Conservation (phyloP, 2,888 invertebrate species). For the Rhagophthalmus giganteus region DNA sequence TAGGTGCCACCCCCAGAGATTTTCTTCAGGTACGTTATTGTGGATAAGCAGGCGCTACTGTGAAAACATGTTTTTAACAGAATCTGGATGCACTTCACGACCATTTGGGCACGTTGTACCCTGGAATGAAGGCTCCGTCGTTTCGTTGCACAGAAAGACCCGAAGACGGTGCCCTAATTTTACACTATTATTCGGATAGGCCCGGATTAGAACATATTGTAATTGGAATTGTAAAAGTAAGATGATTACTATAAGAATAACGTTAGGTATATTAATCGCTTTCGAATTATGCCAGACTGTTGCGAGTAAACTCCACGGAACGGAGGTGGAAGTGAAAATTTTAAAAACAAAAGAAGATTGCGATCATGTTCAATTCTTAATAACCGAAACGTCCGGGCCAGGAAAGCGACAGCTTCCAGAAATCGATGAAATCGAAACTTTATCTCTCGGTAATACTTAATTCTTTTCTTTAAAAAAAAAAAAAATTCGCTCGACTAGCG, state of each 20-base stretch:
- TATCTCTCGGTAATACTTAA: conserved; percentile 66
- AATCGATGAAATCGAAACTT: conserved; percentile 71
- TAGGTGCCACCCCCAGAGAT: conserved; percentile 92
- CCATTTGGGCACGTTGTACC: conserved; percentile 90
- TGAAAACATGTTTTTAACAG: conserved; percentile 62
- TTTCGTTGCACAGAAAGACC: conserved; percentile 91
- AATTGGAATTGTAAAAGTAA: conserved; percentile 93
- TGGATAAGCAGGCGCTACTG: too few species aligned
- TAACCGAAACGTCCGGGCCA: conserved; percentile 78
- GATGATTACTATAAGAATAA: too few species aligned
- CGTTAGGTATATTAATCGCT: too few species aligned
- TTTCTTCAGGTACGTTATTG: conserved; percentile 94
- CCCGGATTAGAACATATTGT: conserved; percentile 94
- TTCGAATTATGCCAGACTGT: too few species aligned
- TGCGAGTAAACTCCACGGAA: conserved; percentile 88
- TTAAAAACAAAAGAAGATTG: conserved; percentile 84
- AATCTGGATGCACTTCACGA: conserved; percentile 96
- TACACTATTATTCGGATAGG: conserved; percentile 96
- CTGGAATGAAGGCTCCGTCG: conserved; percentile 93
- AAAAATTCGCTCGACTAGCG: too few species aligned
- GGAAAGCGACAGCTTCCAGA: conserved; percentile 68
- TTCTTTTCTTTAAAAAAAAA: too few species aligned
- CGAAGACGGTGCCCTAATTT: conserved; percentile 84
- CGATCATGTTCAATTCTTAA: conserved; percentile 91
- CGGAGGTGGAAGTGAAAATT: conserved; percentile 90